Evolutionary conservation across 2,797 vertebrate species (phyloP), one percentile per base, ranked within the genome.

Genomic region (Chiropotes sagulatus): DNA sequence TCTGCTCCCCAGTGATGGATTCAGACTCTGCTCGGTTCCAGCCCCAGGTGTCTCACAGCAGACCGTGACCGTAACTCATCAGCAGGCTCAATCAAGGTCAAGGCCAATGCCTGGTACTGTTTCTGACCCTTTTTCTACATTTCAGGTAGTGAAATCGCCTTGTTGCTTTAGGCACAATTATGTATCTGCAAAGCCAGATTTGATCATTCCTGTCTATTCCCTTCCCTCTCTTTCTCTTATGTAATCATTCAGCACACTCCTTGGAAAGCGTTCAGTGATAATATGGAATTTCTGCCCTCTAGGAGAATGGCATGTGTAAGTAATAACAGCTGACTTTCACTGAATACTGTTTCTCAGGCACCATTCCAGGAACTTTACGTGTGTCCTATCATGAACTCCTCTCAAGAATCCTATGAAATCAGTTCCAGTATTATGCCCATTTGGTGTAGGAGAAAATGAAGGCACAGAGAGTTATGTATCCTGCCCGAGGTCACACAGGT

Each of bases 1-100:
- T 70, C 36, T 14, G 10, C 30, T 33, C n/a, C 1, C 24, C 3
- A 0, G 30, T 36, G 57, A 4, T 2, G 0, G 2, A 41, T 33
- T 44, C 83, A 39, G 26, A 52, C 48, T 22, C 79, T 36, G 2
- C 10, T 76, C 33, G 24, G 50, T 26, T 64, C 52, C 8, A 4
- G n/a, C 28, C n/a, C 57, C 70, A 14, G 2, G 46, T 36, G 39
- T 64, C 36, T 14, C 46, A 33, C 36, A 10, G 19, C 4, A 76
- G 86, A 30, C n/a, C 19, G 0, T 0, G 48, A n/a, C 52, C 1
- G 10, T 80, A 28, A 64, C 46, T 22, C 48, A 1, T 41, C 30
- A 9, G 33, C 19, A 90, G 26, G 46, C 15, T 12, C 33, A 46
- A 6, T 54, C 22, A 44, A 72, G 17, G 24, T 57, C 84, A 41